Conservation (phyloP, 1,140 invertebrate species). For the Drosophila asahinai region DNA sequence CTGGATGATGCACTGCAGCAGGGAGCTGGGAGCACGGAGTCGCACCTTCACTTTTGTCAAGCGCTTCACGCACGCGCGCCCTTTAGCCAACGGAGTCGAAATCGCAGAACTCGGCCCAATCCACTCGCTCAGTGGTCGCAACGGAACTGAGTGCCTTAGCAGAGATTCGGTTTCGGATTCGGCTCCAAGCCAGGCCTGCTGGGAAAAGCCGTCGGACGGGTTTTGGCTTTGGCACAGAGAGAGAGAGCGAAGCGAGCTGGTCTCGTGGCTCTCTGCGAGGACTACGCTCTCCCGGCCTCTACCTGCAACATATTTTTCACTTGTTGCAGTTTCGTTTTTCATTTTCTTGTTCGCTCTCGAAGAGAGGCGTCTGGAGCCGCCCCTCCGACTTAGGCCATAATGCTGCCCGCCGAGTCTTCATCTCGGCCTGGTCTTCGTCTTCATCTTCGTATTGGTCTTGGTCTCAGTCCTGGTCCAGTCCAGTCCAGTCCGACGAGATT, state of each 20-base stretch:
- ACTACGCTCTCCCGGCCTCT: slow-evolving; percentile 43
- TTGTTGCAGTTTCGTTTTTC: slow-evolving; percentile 83
- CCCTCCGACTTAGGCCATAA: slow-evolving; percentile 38
- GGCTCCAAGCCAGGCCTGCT: slow-evolving; percentile 52
- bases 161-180: slow-evolving; percentile 75
- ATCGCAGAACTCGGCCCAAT: slow-evolving; percentile 24
- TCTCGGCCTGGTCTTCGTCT: slow-evolving; percentile 5
- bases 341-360: slow-evolving; percentile 70
- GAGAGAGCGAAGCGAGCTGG: slow-evolving; percentile 1
- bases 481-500: slow-evolving; percentile 67
- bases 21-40: slow-evolving; percentile 6
- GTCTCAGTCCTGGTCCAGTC: slow-evolving; percentile 14
- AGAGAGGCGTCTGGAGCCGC: slow-evolving; percentile 23
- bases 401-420: slow-evolving; percentile 28
- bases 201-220: slow-evolving; percentile 63
- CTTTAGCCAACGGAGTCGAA: slow-evolving; percentile 12
- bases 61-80: slow-evolving; percentile 30
- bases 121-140: slow-evolving; percentile 70
- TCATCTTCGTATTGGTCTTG: neutral
- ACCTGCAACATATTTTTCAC: slow-evolving; percentile 83
- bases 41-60: slow-evolving; percentile 76
- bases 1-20: slow-evolving; percentile 6
- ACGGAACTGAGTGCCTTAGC: slow-evolving; percentile 61
- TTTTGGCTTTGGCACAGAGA: slow-evolving; percentile 36
- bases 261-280: slow-evolving; percentile 16